phyloP scores from a whole-genome alignment of 2,888 invertebrate species.

The Machimus rusticus region DNA sequence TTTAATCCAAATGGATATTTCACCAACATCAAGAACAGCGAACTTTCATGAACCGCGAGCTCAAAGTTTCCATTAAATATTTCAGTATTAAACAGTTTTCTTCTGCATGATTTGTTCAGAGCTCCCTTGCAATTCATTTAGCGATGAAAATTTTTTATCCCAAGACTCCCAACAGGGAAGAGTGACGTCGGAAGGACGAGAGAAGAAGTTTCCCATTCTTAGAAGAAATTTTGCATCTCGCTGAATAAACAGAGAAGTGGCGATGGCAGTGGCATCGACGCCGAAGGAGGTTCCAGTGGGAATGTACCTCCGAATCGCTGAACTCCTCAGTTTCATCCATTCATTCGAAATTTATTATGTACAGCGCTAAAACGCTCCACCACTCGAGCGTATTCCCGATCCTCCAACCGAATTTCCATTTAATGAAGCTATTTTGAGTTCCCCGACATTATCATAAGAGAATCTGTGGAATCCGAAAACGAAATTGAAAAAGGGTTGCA shows the following conservation, averaged over 20 bases:
- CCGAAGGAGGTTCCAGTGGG: neutral
- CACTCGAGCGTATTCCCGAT: conserved; percentile 8
- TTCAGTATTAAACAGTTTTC: neutral
- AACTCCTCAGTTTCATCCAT: neutral
- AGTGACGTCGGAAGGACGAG: neutral
- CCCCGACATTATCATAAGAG: conserved; percentile 22
- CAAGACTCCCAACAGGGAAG: neutral
- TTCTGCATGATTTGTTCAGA: neutral
- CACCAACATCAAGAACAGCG: neutral
- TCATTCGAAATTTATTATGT: conserved; percentile 21
- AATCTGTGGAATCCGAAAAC: conserved; percentile 28
- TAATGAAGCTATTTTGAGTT: conserved; percentile 35
- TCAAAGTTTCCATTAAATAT: neutral
- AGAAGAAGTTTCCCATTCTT: neutral
- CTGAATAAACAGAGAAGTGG: conserved; percentile 4
- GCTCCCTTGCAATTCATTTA: neutral
- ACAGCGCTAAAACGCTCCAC: conserved; percentile 14
- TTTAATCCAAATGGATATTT: neutral
- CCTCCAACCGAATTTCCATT: conserved; percentile 25
- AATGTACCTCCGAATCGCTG: neutral
- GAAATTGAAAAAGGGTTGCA: conserved; percentile 29
- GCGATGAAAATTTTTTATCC: neutral
- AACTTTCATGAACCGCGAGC: neutral
- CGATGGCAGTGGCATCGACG: neutral
- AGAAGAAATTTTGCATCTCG: conserved; percentile 11